A percentile compares a stretch with the other conserved stretches of the same genome.
Conservation (phyloP, 2,888 invertebrate species). For the Amphipoea lucens region DNA sequence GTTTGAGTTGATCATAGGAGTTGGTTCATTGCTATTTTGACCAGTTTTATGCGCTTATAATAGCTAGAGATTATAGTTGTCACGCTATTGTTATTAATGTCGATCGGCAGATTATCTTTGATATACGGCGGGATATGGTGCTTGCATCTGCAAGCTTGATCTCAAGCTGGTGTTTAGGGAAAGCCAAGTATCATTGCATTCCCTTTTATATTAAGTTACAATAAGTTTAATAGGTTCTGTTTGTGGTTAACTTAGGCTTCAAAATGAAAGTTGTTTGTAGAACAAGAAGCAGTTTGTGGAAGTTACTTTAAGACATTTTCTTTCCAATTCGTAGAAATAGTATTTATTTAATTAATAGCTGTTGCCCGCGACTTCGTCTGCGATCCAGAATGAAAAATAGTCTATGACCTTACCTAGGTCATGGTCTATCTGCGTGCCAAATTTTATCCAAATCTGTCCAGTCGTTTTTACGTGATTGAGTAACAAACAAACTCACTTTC, state of each 20-base stretch:
- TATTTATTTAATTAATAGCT: too few species aligned
- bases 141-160: too few species aligned
- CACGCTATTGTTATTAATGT: slow-evolving; percentile 13
- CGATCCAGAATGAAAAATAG: too few species aligned
- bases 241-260: background rate
- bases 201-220: background rate
- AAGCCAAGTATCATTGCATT: background rate
- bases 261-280: background rate
- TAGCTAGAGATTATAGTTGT: background rate
- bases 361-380: too few species aligned
- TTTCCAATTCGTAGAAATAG: too few species aligned
- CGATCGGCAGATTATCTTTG: slow-evolving; percentile 13
- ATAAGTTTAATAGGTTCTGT: background rate
- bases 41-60: background rate
- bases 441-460: too few species aligned
- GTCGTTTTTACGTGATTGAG: too few species aligned
- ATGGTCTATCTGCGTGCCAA: too few species aligned
- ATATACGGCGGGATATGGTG: slow-evolving; percentile 5
- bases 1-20: too few species aligned
- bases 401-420: too few species aligned
- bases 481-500: too few species aligned
- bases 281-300: background rate
- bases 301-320: background rate
- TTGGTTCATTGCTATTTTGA: background rate
- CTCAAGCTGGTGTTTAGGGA: background rate